A percentile compares a stretch with the other conserved stretches of the same genome.
phyloP scores from a whole-genome alignment of 2,888 invertebrate genomes.

The Phania funesta region DNA sequence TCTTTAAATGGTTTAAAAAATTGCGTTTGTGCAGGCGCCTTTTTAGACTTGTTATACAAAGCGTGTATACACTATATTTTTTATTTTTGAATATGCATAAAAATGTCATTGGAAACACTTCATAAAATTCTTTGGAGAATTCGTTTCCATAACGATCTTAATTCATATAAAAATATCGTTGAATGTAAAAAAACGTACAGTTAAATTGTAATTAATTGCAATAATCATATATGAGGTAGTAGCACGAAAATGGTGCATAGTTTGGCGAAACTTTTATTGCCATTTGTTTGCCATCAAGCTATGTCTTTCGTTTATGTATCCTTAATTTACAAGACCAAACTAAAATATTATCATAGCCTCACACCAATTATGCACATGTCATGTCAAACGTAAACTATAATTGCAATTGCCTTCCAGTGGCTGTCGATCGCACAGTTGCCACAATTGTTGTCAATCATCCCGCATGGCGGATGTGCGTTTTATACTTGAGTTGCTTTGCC shows the following conservation, averaged over 20 bases:
- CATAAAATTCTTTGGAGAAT: no score
- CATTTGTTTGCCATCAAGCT: conserved; percentile 3
- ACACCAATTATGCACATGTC: conserved; percentile 69
- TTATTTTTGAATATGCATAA: no score
- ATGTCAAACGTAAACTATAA: conserved; percentile 67
- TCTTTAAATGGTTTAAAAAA: no score
- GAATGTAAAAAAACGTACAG: conserved; percentile 4
- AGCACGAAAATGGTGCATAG: conserved; percentile 18
- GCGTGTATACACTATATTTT: no score
- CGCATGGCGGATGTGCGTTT: conserved; percentile 70
- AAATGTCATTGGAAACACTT: no score
- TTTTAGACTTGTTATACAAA: no score
- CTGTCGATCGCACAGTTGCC: conserved; percentile 72
- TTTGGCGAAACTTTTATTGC: conserved; percentile 16
- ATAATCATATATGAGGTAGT: conserved; percentile 16
- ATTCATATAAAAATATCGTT: no score
- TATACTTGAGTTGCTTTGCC: conserved; percentile 66
- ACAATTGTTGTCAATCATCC: conserved; percentile 73
- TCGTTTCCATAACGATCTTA: no score
- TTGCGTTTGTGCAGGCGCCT: no score
- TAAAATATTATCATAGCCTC: conserved; percentile 47
- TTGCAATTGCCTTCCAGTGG: conserved; percentile 70
- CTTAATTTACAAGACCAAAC: conserved; percentile 9
- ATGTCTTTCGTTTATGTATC: conserved; percentile 4
- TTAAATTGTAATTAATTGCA: conserved; percentile 6